Evolutionary conservation across 2,888 invertebrate genomes (phyloP).

Genomic region (Heliconius charithonia): DNA sequence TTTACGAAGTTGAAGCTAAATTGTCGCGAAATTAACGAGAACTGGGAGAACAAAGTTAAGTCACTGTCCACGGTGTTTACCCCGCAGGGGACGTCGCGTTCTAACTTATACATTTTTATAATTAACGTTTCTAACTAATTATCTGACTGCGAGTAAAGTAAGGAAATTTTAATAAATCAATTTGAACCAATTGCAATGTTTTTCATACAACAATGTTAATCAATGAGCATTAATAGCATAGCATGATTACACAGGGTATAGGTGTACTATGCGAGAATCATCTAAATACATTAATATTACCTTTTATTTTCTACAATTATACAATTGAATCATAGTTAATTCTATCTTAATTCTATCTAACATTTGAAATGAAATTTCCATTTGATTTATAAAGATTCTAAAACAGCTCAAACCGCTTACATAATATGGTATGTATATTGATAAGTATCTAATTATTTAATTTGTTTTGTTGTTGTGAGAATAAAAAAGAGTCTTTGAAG

Average conservation of each 20-base stretch:
- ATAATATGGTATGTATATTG: no score
- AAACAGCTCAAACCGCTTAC: background rate
- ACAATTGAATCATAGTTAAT: no score
- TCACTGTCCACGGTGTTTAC: constrained; percentile 11
- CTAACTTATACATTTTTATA: constrained; percentile 13
- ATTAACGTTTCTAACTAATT: constrained; percentile 15
- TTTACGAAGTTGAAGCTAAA: background rate
- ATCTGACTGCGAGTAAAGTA: background rate
- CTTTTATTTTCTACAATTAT: background rate
- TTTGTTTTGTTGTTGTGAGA: constrained; percentile 3
- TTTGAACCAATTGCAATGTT: background rate
- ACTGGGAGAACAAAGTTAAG: background rate
- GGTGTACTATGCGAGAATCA: background rate
- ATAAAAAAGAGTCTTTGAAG: constrained; percentile 49
- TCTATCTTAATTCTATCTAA: no score
- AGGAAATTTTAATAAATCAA: background rate
- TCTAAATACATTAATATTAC: background rate
- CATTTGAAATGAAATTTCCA: no score
- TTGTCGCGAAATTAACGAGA: background rate
- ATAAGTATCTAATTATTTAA: constrained; percentile 13
- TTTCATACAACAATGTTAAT: background rate
- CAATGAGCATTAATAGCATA: background rate
- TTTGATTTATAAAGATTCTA: background rate
- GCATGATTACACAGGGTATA: background rate
- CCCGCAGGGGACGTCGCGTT: constrained; percentile 6